phyloP scores from a whole-genome alignment of 1,140 invertebrate species.

The Drosophila pectinifera region DNA sequence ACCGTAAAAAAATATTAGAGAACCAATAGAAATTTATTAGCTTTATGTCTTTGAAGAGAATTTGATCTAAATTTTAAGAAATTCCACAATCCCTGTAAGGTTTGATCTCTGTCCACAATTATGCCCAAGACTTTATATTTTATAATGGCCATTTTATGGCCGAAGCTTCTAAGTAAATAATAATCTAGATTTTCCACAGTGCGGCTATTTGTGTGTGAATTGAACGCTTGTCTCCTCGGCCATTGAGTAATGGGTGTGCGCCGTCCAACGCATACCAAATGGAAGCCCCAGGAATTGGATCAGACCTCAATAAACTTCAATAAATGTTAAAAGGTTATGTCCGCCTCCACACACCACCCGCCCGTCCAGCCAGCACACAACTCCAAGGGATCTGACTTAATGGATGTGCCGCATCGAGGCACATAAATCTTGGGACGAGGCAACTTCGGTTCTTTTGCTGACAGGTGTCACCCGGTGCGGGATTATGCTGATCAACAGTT shows the following conservation, averaged over 20 bases:
- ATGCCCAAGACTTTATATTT: too few species aligned
- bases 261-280: constrained; percentile 69
- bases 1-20: neutral
- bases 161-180: too few species aligned
- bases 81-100: too few species aligned
- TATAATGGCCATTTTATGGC: too few species aligned
- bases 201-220: constrained; percentile 2
- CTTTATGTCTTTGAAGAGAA: too few species aligned
- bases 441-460: constrained; percentile 50
- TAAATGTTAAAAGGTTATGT: constrained; percentile 82
- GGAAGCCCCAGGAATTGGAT: constrained; percentile 44
- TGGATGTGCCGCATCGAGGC: constrained; percentile 73
- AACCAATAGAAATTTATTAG: too few species aligned
- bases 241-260: constrained; percentile 73
- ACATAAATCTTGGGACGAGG: constrained; percentile 70
- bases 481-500: constrained; percentile 77
- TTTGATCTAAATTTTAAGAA: neutral
- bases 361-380: neutral
- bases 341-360: constrained; percentile 33
- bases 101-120: too few species aligned
- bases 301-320: constrained; percentile 77
- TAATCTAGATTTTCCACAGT: neutral
- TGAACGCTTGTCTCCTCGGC: constrained; percentile 52
- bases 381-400: constrained; percentile 66
- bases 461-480: constrained; percentile 58